Conservation (phyloP, 1,140 invertebrate genomes). For the Drosophila takahashii region DNA sequence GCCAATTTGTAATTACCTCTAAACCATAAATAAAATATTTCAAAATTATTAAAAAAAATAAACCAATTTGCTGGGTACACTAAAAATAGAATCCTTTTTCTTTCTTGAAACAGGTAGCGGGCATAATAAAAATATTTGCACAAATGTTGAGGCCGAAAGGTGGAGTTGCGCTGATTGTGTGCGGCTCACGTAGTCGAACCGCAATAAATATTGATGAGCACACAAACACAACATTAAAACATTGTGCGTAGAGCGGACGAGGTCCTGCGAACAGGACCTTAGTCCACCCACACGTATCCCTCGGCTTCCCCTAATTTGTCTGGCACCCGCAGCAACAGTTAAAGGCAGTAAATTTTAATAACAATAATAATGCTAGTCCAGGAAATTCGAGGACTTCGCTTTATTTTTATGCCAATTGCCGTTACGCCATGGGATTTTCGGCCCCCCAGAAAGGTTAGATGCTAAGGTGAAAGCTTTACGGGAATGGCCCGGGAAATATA, state of each 20-base stretch:
- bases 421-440: neutral
- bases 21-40: no score
- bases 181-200: conserved; percentile 79
- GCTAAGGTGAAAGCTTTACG: conserved; percentile 54
- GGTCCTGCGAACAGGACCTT: conserved; percentile 17
- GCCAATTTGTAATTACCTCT: no score
- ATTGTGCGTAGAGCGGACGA: conserved; percentile 66
- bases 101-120: neutral
- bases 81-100: neutral
- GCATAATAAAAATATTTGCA: conserved; percentile 71
- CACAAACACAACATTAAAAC: conserved; percentile 82
- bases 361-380: conserved; percentile 75
- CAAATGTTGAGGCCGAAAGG: conserved; percentile 33
- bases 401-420: conserved; percentile 63
- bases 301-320: conserved; percentile 49
- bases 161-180: conserved; percentile 59
- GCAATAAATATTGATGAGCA: conserved; percentile 82
- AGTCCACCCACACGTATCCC: neutral
- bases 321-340: conserved; percentile 66
- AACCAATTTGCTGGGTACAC: conserved; percentile 5
- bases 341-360: conserved; percentile 80
- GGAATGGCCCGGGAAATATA: conserved; percentile 52
- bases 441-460: conserved; percentile 5
- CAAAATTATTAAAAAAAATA: no score
- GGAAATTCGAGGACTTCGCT: conserved; percentile 58